phyloP scores from a whole-genome alignment of 2,888 invertebrate genomes.

The Ophioninae sp. region DNA sequence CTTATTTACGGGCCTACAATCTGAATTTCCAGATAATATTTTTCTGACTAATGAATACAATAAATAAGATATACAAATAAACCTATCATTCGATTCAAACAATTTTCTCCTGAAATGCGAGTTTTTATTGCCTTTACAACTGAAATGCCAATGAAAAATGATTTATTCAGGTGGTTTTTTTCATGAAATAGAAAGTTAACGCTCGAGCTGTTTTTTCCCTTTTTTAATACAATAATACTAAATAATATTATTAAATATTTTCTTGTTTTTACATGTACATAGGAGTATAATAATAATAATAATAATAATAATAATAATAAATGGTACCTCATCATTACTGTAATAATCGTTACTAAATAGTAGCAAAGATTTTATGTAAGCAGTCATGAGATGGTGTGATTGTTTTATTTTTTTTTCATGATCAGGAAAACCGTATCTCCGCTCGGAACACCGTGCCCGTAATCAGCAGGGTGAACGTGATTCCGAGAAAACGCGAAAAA shows the following conservation, averaged over 20 bases:
- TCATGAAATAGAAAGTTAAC: constrained; percentile 45
- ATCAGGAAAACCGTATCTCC: constrained; percentile 15
- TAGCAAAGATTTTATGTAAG: constrained; percentile 76
- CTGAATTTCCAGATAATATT: not conserved
- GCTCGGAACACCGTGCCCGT: constrained; percentile 8
- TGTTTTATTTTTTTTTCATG: constrained; percentile 46
- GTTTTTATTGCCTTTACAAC: not conserved
- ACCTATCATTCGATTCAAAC: not conserved
- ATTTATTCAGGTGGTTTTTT: constrained; percentile 17
- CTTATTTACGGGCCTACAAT: not conserved
- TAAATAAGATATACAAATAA: not conserved
- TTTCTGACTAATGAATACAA: not conserved
- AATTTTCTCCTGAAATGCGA: not conserved
- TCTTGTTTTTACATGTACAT: constrained; percentile 73
- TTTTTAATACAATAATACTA: constrained; percentile 73
- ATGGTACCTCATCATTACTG: constrained; percentile 70
- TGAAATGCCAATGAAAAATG: constrained; percentile 14
- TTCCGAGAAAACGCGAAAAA: constrained; percentile 43
- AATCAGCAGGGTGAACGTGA: constrained; percentile 19
- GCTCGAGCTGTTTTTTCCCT: constrained; percentile 34
- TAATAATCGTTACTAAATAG: constrained; percentile 71
- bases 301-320: constrained; percentile 58
- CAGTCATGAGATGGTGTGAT: constrained; percentile 65
- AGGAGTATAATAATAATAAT: constrained; percentile 73
- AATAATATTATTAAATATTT: constrained; percentile 77